phyloP scores from a whole-genome alignment of 2,797 vertebrate genomes.

The Poeciliopsis paucimaculata region DNA sequence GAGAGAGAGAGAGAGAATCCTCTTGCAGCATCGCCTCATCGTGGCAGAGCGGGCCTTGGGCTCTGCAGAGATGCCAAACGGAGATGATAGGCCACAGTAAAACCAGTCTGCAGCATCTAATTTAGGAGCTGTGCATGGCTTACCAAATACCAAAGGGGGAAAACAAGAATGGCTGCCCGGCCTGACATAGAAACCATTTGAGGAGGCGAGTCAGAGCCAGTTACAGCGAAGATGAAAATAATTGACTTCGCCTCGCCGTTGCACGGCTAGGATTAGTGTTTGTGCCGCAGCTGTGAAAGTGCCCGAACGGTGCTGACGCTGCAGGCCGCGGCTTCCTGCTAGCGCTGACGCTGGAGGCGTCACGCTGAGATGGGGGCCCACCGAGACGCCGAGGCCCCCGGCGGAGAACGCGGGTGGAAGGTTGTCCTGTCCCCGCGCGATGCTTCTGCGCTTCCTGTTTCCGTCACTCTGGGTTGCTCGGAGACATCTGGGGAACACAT shows the following conservation, averaged over 20 bases:
- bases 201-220: constrained; percentile 53
- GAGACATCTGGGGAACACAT: constrained; percentile 72
- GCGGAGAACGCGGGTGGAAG: constrained; percentile 47
- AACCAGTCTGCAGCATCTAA: constrained; percentile 73
- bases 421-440: constrained; percentile 32
- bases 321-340: constrained; percentile 31
- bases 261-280: constrained; percentile 56
- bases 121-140: constrained; percentile 68
- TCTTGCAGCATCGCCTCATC: constrained; percentile 45
- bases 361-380: too few relatives aligned
- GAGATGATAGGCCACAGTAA: constrained; percentile 79
- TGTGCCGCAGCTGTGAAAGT: constrained; percentile 34
- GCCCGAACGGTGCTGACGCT: constrained; percentile 40
- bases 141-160: constrained; percentile 56
- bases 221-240: constrained; percentile 73
- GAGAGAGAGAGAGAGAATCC: constrained; percentile 31
- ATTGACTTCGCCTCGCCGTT: constrained; percentile 45
- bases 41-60: constrained; percentile 36
- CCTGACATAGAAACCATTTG: constrained; percentile 66
- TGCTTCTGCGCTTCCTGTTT: constrained; percentile 67
- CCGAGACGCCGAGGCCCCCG: not conserved
- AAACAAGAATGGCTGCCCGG: constrained; percentile 57
- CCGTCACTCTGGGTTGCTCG: constrained; percentile 17
- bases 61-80: constrained; percentile 68
- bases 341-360: constrained; percentile 20